Evolutionary conservation across 1,140 invertebrate genomes (phyloP).

Genomic region (Drosophila pruinosa): DNA sequence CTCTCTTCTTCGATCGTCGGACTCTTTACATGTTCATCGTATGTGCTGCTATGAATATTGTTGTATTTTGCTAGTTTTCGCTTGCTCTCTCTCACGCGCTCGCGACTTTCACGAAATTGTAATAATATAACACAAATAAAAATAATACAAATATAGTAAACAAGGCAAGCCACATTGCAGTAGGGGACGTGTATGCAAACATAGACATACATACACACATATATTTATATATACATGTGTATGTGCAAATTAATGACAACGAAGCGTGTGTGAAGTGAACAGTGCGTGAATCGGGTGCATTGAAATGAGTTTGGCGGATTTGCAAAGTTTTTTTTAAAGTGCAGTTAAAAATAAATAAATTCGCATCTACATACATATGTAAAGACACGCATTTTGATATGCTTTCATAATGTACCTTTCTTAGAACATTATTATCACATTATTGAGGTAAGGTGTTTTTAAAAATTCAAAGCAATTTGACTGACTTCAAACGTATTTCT

Average conservation of each 20-base stretch:
- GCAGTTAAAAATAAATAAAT: constrained; percentile 38
- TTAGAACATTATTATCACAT: not conserved
- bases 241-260: constrained; percentile 41
- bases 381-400: not conserved
- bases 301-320: constrained; percentile 30
- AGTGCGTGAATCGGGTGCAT: constrained; percentile 33
- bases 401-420: not conserved
- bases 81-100: constrained; percentile 29
- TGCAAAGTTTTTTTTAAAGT: constrained; percentile 26
- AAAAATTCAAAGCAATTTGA: not conserved
- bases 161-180: constrained; percentile 51
- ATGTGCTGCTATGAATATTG: constrained; percentile 62
- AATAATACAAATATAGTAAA: constrained; percentile 48
- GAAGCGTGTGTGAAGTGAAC: constrained; percentile 28
- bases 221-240: not conserved
- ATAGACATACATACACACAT: constrained; percentile 3
- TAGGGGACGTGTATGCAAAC: constrained; percentile 17
- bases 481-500: not conserved
- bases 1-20: constrained; percentile 18
- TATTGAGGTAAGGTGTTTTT: not conserved
- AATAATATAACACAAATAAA: constrained; percentile 42
- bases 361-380: not conserved
- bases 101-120: constrained; percentile 67
- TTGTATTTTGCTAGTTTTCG: constrained; percentile 53
- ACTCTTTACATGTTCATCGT: constrained; percentile 29